phyloP scores from a whole-genome alignment of 2,113 vertebrate species.

The Morphnarchus princeps region DNA sequence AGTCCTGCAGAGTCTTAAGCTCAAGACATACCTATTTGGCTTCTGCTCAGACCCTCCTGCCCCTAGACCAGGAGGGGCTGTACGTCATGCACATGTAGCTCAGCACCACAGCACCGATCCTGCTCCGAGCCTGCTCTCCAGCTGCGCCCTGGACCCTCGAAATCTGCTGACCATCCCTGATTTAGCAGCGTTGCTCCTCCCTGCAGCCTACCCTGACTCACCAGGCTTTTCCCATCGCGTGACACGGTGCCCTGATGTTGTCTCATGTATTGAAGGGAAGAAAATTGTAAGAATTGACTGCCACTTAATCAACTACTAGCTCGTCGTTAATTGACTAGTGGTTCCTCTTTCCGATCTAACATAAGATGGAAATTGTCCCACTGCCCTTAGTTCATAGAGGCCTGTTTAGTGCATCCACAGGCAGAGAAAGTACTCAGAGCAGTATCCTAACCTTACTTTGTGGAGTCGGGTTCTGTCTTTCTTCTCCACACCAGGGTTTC shows the following conservation, averaged over 20 bases:
- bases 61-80: not conserved
- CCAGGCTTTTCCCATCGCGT: not conserved
- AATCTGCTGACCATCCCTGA: not conserved
- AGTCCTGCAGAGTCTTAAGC: not conserved
- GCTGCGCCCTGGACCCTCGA: not conserved
- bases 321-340: not conserved
- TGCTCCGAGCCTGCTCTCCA: not conserved
- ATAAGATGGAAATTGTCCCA: not conserved
- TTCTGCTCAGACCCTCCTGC: not conserved
- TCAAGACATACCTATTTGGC: not conserved
- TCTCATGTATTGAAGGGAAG: not conserved
- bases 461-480: not conserved
- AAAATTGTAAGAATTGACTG: not conserved
- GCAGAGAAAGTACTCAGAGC: not conserved
- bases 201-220: not conserved
- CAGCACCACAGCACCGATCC: not conserved
- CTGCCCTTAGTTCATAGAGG: not conserved
- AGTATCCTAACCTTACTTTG: not conserved
- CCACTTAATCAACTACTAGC: not conserved
- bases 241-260: not conserved
- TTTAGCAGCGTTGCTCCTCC: not conserved
- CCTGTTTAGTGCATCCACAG: not conserved
- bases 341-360: not conserved
- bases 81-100: fast-evolving
- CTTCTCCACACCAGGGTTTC: not conserved